A percentile compares a stretch with the other conserved stretches of the same genome.
These are phyloP conservation scores for Phrixothrix hirtus DNA, from an alignment of 2,888 invertebrate species.

Conservation along the genomic window DNA sequence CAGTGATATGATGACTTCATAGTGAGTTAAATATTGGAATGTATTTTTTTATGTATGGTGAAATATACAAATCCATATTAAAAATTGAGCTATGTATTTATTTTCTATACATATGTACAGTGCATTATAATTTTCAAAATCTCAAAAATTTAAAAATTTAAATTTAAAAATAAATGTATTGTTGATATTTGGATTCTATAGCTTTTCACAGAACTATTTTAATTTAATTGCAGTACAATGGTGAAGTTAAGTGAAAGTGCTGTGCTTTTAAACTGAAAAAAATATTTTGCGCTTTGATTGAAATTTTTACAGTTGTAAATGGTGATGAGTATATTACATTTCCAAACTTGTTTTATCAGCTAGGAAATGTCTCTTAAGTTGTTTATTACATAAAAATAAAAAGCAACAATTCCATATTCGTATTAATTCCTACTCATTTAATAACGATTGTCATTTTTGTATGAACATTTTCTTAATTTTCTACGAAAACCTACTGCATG, in stretches of 20 bases:
- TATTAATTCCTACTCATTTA: too few species aligned
- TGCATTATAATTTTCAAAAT: too few species aligned
- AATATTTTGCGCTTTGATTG: conserved; percentile 2
- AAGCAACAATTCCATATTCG: conserved; percentile 1
- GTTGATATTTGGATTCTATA: conserved; percentile 17
- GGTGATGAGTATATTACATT: conserved; percentile 17
- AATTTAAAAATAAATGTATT: conserved; percentile 18
- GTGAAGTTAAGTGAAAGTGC: conserved; percentile 17
- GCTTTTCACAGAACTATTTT: conserved; percentile 11
- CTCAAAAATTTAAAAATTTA: too few species aligned
- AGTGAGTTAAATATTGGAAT: conserved; percentile 52
- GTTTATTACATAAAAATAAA: conserved; percentile 21
- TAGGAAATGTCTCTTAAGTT: conserved; percentile 16
- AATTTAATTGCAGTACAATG: conserved; percentile 17
- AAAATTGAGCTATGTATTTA: conserved; percentile 34
- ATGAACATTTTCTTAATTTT: too few species aligned
- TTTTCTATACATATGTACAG: conserved; percentile 17
- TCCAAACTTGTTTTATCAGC: conserved; percentile 19
- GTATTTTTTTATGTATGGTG: conserved; percentile 22
- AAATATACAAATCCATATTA: conserved; percentile 15
- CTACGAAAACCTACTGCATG: too few species aligned
- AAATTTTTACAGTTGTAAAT: conserved; percentile 15
- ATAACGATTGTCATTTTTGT: too few species aligned
- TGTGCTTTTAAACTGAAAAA: conserved; percentile 20
- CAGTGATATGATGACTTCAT: conserved; percentile 87